phyloP scores from a whole-genome alignment of 2,113 vertebrate genomes.

The Micromys minutus region DNA sequence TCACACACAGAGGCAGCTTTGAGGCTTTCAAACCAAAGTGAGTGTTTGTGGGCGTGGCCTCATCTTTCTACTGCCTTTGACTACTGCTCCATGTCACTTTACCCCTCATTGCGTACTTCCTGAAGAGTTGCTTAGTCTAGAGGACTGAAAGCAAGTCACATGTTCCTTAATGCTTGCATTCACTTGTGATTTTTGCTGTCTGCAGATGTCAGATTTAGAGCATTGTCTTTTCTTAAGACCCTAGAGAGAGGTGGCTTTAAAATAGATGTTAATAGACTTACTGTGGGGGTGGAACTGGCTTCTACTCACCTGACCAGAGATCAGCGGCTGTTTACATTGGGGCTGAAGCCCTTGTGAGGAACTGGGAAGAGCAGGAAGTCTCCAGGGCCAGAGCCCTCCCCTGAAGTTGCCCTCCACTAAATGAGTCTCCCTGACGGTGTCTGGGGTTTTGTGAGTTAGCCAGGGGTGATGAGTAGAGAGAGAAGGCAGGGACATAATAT shows the following conservation, averaged over 20 bases:
- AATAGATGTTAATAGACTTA: neutral
- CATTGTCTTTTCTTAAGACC: constrained; percentile 25
- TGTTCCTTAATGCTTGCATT: neutral
- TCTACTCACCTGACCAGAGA: neutral
- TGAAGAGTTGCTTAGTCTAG: neutral
- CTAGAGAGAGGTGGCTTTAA: neutral
- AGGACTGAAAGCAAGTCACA: neutral
- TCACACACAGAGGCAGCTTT: neutral
- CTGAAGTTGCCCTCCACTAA: neutral
- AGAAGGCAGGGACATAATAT: constrained; percentile 50
- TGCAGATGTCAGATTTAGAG: constrained; percentile 17
- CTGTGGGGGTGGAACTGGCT: neutral
- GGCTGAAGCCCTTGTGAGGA: neutral
- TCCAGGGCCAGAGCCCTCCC: neutral
- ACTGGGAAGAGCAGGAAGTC: neutral
- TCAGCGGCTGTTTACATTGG: neutral
- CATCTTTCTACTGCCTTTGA: neutral
- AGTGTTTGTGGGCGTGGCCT: rapidly evolving
- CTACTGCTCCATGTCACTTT: neutral
- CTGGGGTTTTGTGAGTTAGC: constrained; percentile 31
- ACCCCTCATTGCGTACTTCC: neutral
- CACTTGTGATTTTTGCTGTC: neutral
- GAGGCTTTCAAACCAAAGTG: neutral
- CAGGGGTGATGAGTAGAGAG: neutral
- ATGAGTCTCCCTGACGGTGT: neutral